Evolutionary conservation across 2,113 vertebrate genomes (phyloP).

Genomic region (Pleuronectes platessa): DNA sequence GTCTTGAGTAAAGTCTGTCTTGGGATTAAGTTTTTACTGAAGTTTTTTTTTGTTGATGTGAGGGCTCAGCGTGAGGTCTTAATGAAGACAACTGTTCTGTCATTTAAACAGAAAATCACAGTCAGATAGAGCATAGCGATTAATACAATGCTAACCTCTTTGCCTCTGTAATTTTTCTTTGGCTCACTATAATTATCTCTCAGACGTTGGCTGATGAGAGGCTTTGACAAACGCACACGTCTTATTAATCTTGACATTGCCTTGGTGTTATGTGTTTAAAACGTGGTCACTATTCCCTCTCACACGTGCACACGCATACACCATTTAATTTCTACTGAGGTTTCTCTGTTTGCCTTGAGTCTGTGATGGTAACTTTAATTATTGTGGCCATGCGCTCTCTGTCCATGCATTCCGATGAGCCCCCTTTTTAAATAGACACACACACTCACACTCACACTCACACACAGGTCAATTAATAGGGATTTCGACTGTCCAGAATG

Average conservation of each 20-base stretch:
- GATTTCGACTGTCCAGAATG: slow-evolving; percentile 71
- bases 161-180: slow-evolving; percentile 34
- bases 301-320: background rate
- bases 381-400: slow-evolving; percentile 53
- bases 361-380: slow-evolving; percentile 71
- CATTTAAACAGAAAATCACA: slow-evolving; percentile 24
- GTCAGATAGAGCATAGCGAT: slow-evolving; percentile 27
- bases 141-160: slow-evolving; percentile 49
- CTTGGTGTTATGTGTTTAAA: slow-evolving; percentile 39
- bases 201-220: slow-evolving; percentile 32
- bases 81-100: slow-evolving; percentile 44
- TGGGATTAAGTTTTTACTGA: slow-evolving; percentile 10
- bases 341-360: slow-evolving; percentile 49
- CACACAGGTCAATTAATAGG: slow-evolving; percentile 77
- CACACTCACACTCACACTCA: slow-evolving; percentile 15
- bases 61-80: slow-evolving; percentile 22
- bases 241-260: slow-evolving; percentile 62
- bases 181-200: slow-evolving; percentile 57
- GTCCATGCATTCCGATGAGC: slow-evolving; percentile 70
- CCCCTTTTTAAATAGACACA: slow-evolving; percentile 54
- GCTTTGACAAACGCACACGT: slow-evolving; percentile 52
- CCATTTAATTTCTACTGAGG: slow-evolving; percentile 17
- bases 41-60: slow-evolving; percentile 26
- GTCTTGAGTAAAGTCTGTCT: background rate
- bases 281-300: slow-evolving; percentile 7